A percentile compares a stretch with the other conserved stretches of the same genome.
Conservation (phyloP, 2,888 invertebrate species). For the Aphidoletes aphidimyza region DNA sequence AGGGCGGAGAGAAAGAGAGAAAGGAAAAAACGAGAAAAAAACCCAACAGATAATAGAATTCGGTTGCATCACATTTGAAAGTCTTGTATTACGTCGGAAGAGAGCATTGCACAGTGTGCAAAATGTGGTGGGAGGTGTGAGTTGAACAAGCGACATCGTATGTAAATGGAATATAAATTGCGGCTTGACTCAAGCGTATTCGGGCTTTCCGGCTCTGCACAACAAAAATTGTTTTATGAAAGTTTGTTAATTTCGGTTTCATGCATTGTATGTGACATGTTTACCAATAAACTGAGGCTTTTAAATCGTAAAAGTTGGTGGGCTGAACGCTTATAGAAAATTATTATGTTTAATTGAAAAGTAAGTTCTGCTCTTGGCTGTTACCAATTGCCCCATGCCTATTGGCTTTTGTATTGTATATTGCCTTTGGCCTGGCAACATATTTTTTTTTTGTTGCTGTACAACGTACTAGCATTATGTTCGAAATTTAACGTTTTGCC, state of each 20-base stretch:
- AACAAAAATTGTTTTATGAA: conserved; percentile 16
- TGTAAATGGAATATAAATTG: conserved; percentile 40
- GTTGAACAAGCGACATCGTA: not conserved
- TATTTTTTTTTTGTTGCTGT: not conserved
- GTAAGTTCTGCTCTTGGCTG: not conserved
- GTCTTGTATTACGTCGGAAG: no score
- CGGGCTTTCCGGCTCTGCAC: not conserved
- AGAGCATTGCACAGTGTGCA: no score
- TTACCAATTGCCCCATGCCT: no score
- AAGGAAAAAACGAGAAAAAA: no score
- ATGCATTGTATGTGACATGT: conserved; percentile 43
- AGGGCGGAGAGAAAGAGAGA: no score
- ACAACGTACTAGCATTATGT: not conserved
- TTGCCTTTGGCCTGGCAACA: no score
- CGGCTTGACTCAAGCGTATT: not conserved
- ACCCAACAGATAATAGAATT: no score
- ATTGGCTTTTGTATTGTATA: no score
- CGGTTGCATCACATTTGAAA: no score
- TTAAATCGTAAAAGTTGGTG: conserved; percentile 49
- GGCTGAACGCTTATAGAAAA: conserved; percentile 48
- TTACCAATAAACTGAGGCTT: conserved; percentile 29
- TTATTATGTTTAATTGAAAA: conserved; percentile 54
- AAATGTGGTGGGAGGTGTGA: no score
- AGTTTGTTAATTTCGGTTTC: conserved; percentile 51
- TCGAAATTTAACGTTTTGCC: not conserved